Conservation (phyloP, 1,140 invertebrate species). For the Colletes gigas region DNA sequence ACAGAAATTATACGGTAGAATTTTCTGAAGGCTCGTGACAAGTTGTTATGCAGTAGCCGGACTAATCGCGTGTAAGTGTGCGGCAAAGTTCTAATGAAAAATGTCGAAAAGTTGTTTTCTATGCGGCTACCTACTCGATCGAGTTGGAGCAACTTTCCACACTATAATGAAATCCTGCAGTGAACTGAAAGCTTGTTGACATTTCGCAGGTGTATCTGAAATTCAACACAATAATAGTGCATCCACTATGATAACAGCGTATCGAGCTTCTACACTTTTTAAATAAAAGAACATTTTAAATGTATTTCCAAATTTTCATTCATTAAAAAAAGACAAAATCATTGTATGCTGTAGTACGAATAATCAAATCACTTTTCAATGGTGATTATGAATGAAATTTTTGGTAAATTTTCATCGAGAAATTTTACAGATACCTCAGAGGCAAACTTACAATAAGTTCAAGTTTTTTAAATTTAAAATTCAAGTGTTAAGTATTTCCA, state of each 20-base stretch:
- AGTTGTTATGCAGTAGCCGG: neutral
- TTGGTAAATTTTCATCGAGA: too few relatives aligned
- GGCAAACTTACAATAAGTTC: too few relatives aligned
- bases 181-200: slow-evolving; percentile 39
- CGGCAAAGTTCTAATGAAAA: neutral
- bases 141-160: slow-evolving; percentile 22
- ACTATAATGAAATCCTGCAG: slow-evolving; percentile 21
- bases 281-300: neutral
- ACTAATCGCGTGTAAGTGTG: neutral
- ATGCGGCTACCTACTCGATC: slow-evolving; percentile 12
- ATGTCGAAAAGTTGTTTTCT: neutral
- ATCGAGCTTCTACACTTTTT: neutral
- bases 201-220: slow-evolving; percentile 38
- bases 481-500: too few relatives aligned
- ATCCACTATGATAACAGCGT: too few relatives aligned
- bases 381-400: too few relatives aligned
- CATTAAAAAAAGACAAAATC: too few relatives aligned
- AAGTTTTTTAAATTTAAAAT: too few relatives aligned
- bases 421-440: too few relatives aligned
- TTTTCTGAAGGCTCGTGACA: neutral
- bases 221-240: neutral
- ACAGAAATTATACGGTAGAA: neutral
- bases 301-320: too few relatives aligned
- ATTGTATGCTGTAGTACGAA: too few relatives aligned
- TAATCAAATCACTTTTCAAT: too few relatives aligned